Base-by-base conservation (phyloP, 2,113 vertebrate genomes). In the Elephas maximus region DNA sequence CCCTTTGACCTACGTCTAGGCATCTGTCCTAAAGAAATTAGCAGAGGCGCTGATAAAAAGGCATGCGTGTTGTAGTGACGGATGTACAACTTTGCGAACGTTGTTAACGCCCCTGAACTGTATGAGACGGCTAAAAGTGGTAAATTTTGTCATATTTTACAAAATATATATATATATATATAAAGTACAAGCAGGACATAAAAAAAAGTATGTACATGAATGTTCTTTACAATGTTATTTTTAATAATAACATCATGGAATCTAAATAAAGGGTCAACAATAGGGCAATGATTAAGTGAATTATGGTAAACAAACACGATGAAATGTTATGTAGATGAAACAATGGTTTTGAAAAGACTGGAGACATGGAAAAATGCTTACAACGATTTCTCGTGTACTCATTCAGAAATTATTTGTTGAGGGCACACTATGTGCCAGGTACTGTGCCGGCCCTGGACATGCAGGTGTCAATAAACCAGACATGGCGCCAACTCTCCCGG, bases 331-430 rank as follows among this genome's bases (percentile, higher is more conserved):
- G 10, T 14, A 45, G 17, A 78, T 78, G 26, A 78, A 78, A 26
- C 44, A 78, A 78, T 28, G 41, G 14, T 30, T 30, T 78, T 48
- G 45, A 28, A 41, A 48, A 28, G 14, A 78, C 30, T 30, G 17
- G 14, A 48, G 76, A 48, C 45, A 30, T 57, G 41, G 11, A 82
- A 67, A 63, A 93, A 82, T 82, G 67, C 9, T 69, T 65, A 90
- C 0, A 1, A 77, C 57, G 18, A 30, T 87, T 94, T 85, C 18
- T 53, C 51, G 73, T 73, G 89, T 20, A 78, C 17, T 79, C 67
- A 83, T 86, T 97, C 76, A 86, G 45, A 91, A 91, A 69, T 44
- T 33, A 45, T 67, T n/a, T 51, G 20, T 57, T 76, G 45, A 60
- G n/a, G 7, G 5, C 1, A 23, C 6, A 48, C 14, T 41, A 23